Conservation (phyloP, 2,888 invertebrate genomes). For the Aplocera efformata region DNA sequence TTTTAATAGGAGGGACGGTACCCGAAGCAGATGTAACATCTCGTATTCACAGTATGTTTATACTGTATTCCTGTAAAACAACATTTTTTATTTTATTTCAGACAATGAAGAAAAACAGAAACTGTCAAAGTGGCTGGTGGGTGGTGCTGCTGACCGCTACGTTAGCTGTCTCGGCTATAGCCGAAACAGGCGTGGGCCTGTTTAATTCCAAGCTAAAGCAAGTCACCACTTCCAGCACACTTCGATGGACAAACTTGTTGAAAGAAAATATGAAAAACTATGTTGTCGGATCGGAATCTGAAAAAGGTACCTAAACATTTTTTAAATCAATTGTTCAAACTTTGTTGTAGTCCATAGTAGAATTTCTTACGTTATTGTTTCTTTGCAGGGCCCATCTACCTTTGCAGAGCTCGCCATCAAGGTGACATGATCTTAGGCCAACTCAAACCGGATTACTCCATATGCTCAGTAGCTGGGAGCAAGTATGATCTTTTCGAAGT, state of each 20-base stretch:
- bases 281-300: constrained; percentile 81
- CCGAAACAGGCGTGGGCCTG: constrained; percentile 61
- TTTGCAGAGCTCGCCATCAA: constrained; percentile 86
- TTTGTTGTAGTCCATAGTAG: too few species aligned
- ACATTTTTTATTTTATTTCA: constrained; percentile 39
- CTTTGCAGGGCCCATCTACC: constrained; percentile 80
- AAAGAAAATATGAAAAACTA: constrained; percentile 76
- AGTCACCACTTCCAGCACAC: constrained; percentile 88
- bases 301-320: constrained; percentile 47
- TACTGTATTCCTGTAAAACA: too few species aligned
- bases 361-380: constrained; percentile 12
- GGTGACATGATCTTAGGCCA: constrained; percentile 88
- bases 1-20: too few species aligned
- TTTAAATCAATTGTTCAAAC: too few species aligned
- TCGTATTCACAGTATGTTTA: too few species aligned
- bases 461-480: constrained; percentile 84
- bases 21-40: too few species aligned
- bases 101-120: constrained; percentile 64
- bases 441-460: constrained; percentile 78
- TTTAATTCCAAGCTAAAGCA: constrained; percentile 80
- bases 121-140: constrained; percentile 63
- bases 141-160: constrained; percentile 60
- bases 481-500: constrained; percentile 84
- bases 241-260: constrained; percentile 84
- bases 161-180: constrained; percentile 48